phyloP scores from a whole-genome alignment of 2,888 invertebrate species.

The Diarsia brunnea region DNA sequence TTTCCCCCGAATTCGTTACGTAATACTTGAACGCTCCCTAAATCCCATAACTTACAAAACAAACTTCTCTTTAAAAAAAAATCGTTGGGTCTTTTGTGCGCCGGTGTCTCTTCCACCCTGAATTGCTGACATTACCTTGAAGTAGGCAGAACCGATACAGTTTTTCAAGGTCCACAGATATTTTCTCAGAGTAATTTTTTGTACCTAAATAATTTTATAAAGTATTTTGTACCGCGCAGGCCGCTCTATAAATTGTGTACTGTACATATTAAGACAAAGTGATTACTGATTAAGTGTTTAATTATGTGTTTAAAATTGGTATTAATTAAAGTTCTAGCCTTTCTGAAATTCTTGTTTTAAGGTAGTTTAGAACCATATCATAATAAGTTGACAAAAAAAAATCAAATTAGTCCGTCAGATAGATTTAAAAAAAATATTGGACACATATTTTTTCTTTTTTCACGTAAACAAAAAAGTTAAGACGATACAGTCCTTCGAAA shows the following conservation, averaged over 20 bases:
- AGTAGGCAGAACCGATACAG: background rate
- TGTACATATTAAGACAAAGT: conserved; percentile 30
- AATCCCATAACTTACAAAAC: too few relatives aligned
- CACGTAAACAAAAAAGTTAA: too few relatives aligned
- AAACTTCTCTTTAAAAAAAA: too few relatives aligned
- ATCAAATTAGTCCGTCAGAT: too few relatives aligned
- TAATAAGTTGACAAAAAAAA: background rate
- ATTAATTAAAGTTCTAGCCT: conserved; percentile 40
- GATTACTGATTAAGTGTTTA: conserved; percentile 17
- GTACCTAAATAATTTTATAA: conserved; percentile 14
- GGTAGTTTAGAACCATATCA: conserved; percentile 19
- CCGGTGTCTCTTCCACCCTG: too few relatives aligned
- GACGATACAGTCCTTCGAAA: too few relatives aligned
- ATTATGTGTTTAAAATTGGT: conserved; percentile 35
- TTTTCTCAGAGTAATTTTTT: conserved; percentile 8
- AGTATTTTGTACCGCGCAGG: conserved; percentile 33
- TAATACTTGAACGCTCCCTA: too few relatives aligned
- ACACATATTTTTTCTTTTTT: too few relatives aligned
- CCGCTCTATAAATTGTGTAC: conserved; percentile 15
- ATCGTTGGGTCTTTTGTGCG: too few relatives aligned
- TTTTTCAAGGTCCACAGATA: conserved; percentile 10
- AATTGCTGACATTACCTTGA: background rate
- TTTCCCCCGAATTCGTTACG: too few relatives aligned
- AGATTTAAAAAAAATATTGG: too few relatives aligned
- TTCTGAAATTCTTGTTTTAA: conserved; percentile 14